Evolutionary conservation across 2,888 invertebrate species (phyloP), one percentile per base, ranked within the genome.

Genomic region (Dichetophora obliterata): DNA sequence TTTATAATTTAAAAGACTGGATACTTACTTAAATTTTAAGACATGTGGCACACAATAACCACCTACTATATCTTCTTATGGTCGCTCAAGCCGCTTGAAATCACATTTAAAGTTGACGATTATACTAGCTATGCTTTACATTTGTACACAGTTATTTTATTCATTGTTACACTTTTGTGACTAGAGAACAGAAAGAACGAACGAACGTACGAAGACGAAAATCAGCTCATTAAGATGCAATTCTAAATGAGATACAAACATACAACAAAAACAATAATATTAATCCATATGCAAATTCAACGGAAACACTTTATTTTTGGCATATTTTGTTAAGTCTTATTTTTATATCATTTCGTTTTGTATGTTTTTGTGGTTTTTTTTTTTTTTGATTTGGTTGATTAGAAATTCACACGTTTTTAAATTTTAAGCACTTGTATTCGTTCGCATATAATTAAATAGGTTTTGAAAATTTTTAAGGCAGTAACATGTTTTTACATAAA

Each of bases 261-360:
- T n/a, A 65, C 43, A 50, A 68, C 24, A 68, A 8, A n/a, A 69
- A n/a, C 52, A 24, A n/a, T 43, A 43, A 52, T 61, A 61, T 72
- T 61, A 61, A 72, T 61, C 61, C 59, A 59, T 27, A 72, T 59
- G 72, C 72, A 72, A 59, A 61, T 68, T 54, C 43, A 61, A 22
- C 72, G 72, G 61, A 72, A 72, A 72, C 72, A 72, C 61, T 72
- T 61, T 61, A 59, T 72, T 59, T 72, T 72, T 16, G 48, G 50
- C 24, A n/a, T n/a, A 11, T 63, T 34, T 63, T 31, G n/a, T 63
- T 27, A 1, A n/a, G 6, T 14, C 9, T 63, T 63, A 34, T 34
- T 24, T 61, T 61, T 24, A 22, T 61, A 27, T 19, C 22, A 11
- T 59, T 24, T 59, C 27, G 59, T 59, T 59, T 24, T 19, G 9